A percentile compares a stretch with the other conserved stretches of the same genome.
These are phyloP conservation scores for Spilosoma lubricipeda DNA, from an alignment of 2,888 invertebrate genomes.

Conservation along the genomic window DNA sequence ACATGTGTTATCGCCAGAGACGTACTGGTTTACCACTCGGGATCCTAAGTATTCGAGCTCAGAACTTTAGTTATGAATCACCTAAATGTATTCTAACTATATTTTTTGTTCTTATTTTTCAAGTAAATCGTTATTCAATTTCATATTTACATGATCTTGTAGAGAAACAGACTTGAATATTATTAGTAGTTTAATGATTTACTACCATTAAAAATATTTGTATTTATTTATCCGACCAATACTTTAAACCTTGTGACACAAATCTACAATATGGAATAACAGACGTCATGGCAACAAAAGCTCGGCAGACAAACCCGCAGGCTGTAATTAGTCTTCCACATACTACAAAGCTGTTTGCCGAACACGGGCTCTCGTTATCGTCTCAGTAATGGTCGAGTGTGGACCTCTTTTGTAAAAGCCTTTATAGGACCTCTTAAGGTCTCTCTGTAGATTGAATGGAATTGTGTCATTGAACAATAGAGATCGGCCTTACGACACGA, in stretches of 20 bases:
- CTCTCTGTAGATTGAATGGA: conserved; percentile 40
- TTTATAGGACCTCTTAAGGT: conserved; percentile 51
- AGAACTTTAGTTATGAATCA: neutral
- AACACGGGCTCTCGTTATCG: conserved; percentile 59
- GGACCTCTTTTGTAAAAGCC: conserved; percentile 52
- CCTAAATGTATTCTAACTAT: neutral
- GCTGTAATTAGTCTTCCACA: conserved; percentile 29
- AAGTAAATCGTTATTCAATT: neutral
- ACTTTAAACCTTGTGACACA: neutral
- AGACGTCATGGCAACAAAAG: conserved; percentile 8
- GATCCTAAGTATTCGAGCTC: too few relatives aligned
- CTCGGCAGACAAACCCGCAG: conserved; percentile 16
- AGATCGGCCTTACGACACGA: conserved; percentile 31
- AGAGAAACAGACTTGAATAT: too few relatives aligned
- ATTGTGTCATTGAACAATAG: conserved; percentile 46
- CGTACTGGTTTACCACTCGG: neutral
- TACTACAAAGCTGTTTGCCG: conserved; percentile 53
- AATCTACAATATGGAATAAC: conserved; percentile 8
- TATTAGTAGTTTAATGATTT: too few relatives aligned
- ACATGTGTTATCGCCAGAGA: neutral
- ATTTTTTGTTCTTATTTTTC: neutral
- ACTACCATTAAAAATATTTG: too few relatives aligned
- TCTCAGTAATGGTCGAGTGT: conserved; percentile 49
- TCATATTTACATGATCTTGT: too few relatives aligned
- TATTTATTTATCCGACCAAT: neutral